Evolutionary conservation across 1,140 invertebrate genomes (phyloP).

Genomic region (Cydia splendana): DNA sequence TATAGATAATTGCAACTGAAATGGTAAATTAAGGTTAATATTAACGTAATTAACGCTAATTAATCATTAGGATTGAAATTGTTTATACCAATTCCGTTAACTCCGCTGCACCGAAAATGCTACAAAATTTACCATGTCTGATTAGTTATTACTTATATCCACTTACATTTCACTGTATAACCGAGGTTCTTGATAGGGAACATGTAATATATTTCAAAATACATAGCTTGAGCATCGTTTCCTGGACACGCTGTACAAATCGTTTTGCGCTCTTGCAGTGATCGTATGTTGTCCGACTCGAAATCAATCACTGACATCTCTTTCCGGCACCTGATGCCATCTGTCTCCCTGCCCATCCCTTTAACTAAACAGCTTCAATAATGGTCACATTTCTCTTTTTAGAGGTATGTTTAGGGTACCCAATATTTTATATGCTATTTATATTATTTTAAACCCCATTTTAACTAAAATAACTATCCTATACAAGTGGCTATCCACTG

Average conservation of each 20-base stretch:
- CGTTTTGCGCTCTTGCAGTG: slow-evolving; percentile 44
- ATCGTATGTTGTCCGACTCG: slow-evolving; percentile 47
- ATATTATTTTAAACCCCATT: no score
- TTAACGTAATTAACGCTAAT: no score
- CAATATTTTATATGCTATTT: neutral
- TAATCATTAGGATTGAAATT: no score
- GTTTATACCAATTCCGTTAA: no score
- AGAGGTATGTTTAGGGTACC: neutral
- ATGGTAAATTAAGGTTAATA: no score
- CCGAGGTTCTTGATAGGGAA: neutral
- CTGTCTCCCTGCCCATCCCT: slow-evolving; percentile 41
- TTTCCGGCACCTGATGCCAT: slow-evolving; percentile 56
- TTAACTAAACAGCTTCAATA: neutral
- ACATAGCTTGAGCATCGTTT: neutral
- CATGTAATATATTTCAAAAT: neutral
- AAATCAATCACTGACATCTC: slow-evolving; percentile 65
- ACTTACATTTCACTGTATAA: neutral
- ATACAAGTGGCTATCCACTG: no score
- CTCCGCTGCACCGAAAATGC: no score
- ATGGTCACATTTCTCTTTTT: neutral
- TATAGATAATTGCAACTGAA: no score
- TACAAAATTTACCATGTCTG: no score
- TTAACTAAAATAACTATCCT: no score
- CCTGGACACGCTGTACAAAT: slow-evolving; percentile 24
- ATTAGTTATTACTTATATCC: no score